Conservation (phyloP, 2,888 invertebrate genomes). For the Catocala nupta region DNA sequence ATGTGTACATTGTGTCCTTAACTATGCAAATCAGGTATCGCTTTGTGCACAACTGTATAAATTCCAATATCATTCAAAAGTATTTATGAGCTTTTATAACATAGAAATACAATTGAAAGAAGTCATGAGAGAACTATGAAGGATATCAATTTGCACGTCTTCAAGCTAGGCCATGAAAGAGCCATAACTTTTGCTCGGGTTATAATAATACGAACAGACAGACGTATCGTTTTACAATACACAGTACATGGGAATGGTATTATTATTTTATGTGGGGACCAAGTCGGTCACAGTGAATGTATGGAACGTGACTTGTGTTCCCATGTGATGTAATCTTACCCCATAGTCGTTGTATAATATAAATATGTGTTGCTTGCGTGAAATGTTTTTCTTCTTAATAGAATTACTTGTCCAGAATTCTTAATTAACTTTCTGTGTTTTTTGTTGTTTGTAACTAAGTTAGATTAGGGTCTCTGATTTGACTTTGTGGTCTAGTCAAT, state of each 20-base stretch:
- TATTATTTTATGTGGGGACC: constrained; percentile 46
- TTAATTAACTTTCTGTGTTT: constrained; percentile 30
- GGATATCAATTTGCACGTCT: constrained; percentile 10
- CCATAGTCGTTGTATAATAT: constrained; percentile 15
- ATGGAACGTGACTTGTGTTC: constrained; percentile 60
- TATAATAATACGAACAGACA: constrained; percentile 35
- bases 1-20: too few species aligned
- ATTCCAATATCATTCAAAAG: too few species aligned
- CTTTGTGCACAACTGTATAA: too few species aligned
- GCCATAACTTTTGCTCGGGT: constrained; percentile 20
- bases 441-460: constrained; percentile 23
- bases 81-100: too few species aligned
- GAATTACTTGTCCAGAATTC: constrained; percentile 39
- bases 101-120: too few species aligned
- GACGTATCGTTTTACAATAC: constrained; percentile 50
- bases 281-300: constrained; percentile 60
- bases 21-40: too few species aligned
- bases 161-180: constrained; percentile 1
- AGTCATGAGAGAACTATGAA: background rate
- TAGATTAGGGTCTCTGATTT: too few species aligned
- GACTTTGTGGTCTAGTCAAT: too few species aligned
- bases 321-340: constrained; percentile 49
- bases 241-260: constrained; percentile 43
- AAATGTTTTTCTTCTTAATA: constrained; percentile 50
- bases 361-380: constrained; percentile 32